Evolutionary conservation across 2,113 vertebrate species (phyloP).

Genomic region (Geococcyx californianus): DNA sequence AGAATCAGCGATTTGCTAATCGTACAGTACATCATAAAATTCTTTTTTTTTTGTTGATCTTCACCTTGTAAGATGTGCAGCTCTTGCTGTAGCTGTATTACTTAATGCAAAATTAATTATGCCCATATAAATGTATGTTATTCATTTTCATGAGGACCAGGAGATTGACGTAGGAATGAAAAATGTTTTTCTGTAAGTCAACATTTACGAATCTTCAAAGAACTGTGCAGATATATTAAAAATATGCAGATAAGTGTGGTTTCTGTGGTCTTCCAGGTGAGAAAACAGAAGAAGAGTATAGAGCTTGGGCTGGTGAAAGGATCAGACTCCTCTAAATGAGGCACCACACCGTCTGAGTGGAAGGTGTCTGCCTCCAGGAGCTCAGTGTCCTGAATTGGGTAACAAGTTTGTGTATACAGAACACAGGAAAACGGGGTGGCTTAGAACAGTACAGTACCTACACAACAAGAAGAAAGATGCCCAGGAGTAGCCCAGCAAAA

Average conservation of each 20-base stretch:
- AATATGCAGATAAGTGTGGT: neutral
- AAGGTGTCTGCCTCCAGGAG: neutral
- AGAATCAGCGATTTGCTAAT: neutral
- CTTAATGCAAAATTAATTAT: constrained; percentile 30
- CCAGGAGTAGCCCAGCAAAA: neutral
- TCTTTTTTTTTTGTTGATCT: constrained; percentile 11
- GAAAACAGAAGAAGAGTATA: neutral
- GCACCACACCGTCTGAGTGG: neutral
- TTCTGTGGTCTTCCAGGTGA: neutral
- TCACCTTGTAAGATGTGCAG: constrained; percentile 31
- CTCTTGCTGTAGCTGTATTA: neutral
- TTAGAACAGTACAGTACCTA: neutral
- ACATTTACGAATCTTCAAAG: neutral
- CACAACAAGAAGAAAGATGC: neutral
- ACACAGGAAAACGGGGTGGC: neutral
- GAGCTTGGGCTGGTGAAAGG: neutral
- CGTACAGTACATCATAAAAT: neutral
- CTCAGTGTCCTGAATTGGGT: neutral
- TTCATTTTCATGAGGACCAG: constrained; percentile 19
- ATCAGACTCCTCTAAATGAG: neutral
- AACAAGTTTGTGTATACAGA: neutral
- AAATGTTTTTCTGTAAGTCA: neutral
- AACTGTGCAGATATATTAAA: neutral
- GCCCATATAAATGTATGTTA: neutral
- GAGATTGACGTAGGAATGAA: neutral